Evolutionary conservation across 2,888 invertebrate species (phyloP), one percentile per base, ranked within the genome.

Genomic region (Scotopteryx bipunctaria): DNA sequence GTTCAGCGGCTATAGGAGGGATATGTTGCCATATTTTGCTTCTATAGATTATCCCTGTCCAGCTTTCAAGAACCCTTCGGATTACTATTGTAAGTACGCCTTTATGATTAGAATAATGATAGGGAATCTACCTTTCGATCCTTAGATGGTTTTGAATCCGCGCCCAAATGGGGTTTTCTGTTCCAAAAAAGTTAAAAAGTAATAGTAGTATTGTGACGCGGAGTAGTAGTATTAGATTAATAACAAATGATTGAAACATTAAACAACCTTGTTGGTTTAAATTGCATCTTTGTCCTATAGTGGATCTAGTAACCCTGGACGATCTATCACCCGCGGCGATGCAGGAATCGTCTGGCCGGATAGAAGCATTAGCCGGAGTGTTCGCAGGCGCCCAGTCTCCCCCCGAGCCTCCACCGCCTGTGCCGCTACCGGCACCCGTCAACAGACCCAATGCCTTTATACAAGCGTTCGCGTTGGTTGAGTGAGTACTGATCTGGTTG

Each of bases 11-110:
- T 94, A 94, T 67, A 92, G 98, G 69, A 92, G 95, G 68, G 96
- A 97, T 79, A 95, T 98, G 95, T 93, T 98, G 78, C 95, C 96
- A 73, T 98, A 98, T 89, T 98, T 98, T 88, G 96, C 95, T 44
- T 93, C 94, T 41, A 88, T 93, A 60, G 98, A 98, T 73, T 98
- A 97, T 87, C 98, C 98, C 1, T 98, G 98, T 81, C 98, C 98
- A 8, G 96, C 97, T 0, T 98, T 96, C 81, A 98, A 98, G 85
- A 98, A 98, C 78, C 98, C 98, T 40, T 97, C 98, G 0, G 98
- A 98, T 89, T 98, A 98, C 80, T 98, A 98, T 79, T 91, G 96
- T 97, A 88, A 94, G 95, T 92, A 52, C n/a, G n/a, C n/a, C n/a
- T n/a, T n/a, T n/a, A n/a, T n/a, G n/a, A n/a, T n/a, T n/a, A n/a